Evolutionary conservation across 2,888 invertebrate species (phyloP), one percentile per base, ranked within the genome.

Genomic region (Colletes collaris): DNA sequence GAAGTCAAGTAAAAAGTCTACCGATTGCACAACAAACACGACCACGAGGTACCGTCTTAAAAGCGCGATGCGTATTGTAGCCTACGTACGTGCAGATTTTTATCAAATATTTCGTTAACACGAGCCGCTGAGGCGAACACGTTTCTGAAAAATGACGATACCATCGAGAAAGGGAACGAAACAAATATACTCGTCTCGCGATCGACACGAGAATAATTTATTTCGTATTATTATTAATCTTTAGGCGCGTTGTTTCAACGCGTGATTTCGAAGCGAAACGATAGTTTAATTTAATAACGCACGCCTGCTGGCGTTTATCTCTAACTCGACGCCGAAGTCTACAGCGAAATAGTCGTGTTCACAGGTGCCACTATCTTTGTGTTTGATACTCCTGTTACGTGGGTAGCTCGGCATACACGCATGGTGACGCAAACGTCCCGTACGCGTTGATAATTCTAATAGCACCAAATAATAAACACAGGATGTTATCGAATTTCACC

Each of bases 1-100:
- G 55, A 65, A 76, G 19, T 55, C 8, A 7, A 53, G 49, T 60
- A 72, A 58, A 65, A 49, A 64, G n/a, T 13, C 19, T 7, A 19
- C 2, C 44, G 37, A 44, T 70, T 74, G 27, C 70, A 63, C 49
- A 74, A 70, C 56, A 46, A 60, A 73, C 37, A 13, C 55, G 44
- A 46, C 10, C 44, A 60, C 55, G 60, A 69, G n/a, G n/a, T 37
- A 13, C 37, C 55, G 37, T 10, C 53, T 13, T 35, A 68, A 68
- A 68, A 44, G 3, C 6, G 35, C 53, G 19, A 60, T 53, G 52
- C 46, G n/a, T 46, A 67, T 5, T 16, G 7, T 37, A 27, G 27
- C 19, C 19, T 35, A n/a, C 37, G 8, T 59, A 35, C 35, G 46
- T 56, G 50, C n/a, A 8, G 56, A 44, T 50, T 56, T 66, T 58